These are phyloP conservation scores for Tetragonisca angustula DNA, from an alignment of 2,888 invertebrate species.

Conservation along the genomic window DNA sequence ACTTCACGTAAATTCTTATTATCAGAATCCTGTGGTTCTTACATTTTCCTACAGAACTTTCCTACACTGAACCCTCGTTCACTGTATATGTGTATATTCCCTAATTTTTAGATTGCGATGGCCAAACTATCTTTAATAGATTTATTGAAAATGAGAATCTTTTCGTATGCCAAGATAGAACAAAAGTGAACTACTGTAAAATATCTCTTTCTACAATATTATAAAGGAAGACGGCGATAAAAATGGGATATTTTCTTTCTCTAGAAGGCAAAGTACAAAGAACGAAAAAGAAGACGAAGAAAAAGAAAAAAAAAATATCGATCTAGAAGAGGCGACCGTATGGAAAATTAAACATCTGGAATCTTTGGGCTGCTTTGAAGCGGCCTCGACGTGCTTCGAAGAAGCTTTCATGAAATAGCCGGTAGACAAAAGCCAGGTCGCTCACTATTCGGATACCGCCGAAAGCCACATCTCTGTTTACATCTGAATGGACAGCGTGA, in stretches of 20 bases:
- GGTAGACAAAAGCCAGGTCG: slow-evolving; percentile 1
- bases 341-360: background rate
- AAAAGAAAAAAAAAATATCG: background rate
- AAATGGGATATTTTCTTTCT: background rate
- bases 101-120: no score
- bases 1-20: slow-evolving; percentile 15
- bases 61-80: background rate
- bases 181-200: background rate
- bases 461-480: slow-evolving; percentile 36
- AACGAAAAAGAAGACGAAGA: background rate
- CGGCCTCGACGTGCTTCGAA: background rate
- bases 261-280: background rate
- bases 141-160: background rate
- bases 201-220: background rate
- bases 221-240: background rate
- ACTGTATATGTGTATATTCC: background rate
- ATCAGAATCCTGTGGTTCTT: slow-evolving; percentile 13
- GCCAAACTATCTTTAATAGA: background rate
- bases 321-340: background rate
- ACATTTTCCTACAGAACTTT: background rate
- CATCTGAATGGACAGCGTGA: slow-evolving; percentile 27
- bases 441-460: background rate
- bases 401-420: slow-evolving; percentile 1
- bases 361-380: background rate
- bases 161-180: background rate